Percentiles rank a stretch among this genome's conserved stretches.
Conservation (phyloP, 2,797 vertebrate species). For the Xenops minutus region DNA sequence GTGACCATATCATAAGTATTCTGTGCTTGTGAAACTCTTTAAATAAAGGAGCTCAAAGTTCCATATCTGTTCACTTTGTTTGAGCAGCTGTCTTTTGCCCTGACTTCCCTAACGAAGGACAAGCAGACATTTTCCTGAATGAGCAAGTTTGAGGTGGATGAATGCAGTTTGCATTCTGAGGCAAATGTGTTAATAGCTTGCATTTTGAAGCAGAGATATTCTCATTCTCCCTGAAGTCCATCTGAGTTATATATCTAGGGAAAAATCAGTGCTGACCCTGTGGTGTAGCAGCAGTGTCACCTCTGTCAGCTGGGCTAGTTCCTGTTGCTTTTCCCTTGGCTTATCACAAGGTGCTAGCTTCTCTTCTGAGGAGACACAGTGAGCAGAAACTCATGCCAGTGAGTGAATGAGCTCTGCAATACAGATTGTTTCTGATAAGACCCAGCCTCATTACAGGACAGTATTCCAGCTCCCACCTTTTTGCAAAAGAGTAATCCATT, state of each 20-base stretch:
- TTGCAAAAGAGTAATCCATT: not conserved
- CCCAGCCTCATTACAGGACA: not conserved
- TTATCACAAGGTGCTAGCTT: not conserved
- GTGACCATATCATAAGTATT: not conserved
- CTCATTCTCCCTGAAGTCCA: not conserved
- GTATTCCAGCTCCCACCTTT: not conserved
- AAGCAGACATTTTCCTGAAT: not conserved
- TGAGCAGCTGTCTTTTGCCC: not conserved
- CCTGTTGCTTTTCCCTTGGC: not conserved
- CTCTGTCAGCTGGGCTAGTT: not conserved
- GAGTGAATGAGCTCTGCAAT: not conserved
- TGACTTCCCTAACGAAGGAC: not conserved
- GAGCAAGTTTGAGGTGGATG: not conserved
- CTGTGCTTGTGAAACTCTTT: not conserved
- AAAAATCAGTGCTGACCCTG: not conserved
- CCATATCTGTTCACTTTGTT: not conserved
- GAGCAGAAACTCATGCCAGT: not conserved
- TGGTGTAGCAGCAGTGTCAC: not conserved
- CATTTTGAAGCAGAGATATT: not conserved
- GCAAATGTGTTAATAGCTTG: not conserved
- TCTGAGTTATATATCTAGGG: not conserved
- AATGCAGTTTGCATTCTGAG: not conserved
- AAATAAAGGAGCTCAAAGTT: not conserved
- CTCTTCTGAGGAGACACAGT: not conserved
- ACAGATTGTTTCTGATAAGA: not conserved